Conservation (phyloP, 2,113 vertebrate species). For the Xenotilapia caudafasciata region DNA sequence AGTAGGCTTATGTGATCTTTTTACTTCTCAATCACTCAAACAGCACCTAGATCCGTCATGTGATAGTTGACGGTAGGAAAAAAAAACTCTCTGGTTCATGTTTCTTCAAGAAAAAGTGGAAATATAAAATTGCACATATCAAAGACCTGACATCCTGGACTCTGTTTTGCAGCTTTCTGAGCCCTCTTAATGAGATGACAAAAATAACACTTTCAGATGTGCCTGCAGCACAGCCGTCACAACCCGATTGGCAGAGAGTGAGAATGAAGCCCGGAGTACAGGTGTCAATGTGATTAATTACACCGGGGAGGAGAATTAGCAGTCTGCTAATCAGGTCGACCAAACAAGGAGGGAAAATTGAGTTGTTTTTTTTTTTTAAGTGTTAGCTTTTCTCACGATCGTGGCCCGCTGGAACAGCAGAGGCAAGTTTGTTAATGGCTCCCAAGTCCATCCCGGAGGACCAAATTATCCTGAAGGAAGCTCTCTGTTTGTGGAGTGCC, state of each 20-base stretch:
- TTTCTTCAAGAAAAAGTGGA: neutral
- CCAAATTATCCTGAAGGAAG: conserved; percentile 63
- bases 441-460: conserved; percentile 58
- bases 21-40: neutral
- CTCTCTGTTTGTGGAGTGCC: conserved; percentile 56
- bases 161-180: neutral
- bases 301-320: conserved; percentile 64
- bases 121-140: neutral
- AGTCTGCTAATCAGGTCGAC: conserved; percentile 68
- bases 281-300: conserved; percentile 70
- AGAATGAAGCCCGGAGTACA: conserved; percentile 41
- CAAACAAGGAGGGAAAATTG: conserved; percentile 65
- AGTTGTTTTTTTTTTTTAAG: conserved; percentile 48
- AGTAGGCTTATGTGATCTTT: neutral
- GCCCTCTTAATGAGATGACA: conserved; percentile 14
- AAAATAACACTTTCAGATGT: conserved; percentile 1
- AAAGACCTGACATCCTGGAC: neutral
- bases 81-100: neutral
- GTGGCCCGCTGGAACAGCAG: conserved; percentile 35
- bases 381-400: conserved; percentile 67
- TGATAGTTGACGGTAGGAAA: neutral
- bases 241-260: neutral
- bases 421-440: conserved; percentile 68
- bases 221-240: neutral
- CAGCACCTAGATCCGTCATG: neutral